Evolutionary conservation across 1,140 invertebrate genomes (phyloP), one percentile per base, ranked within the genome.

Genomic region (Heliconius himera): DNA sequence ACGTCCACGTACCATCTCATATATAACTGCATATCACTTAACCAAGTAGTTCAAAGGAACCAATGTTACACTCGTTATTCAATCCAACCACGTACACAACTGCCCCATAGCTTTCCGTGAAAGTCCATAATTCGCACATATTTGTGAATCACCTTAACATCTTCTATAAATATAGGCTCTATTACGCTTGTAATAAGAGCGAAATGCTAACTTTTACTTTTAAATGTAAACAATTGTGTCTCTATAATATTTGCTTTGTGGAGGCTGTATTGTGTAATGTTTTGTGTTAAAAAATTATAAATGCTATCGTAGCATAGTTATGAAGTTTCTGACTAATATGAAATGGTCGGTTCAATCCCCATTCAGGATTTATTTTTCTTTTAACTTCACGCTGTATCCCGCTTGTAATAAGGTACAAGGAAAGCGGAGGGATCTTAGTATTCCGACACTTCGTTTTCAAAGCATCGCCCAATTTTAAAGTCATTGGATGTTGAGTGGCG

Each of bases 121-220:
- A 89, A 89, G 88, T 85, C 78, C 76, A 79, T 83, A 83, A 79
- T 82, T 89, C 87, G 82, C 84, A 83, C 83, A 86, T 86, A 85
- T 82, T 84, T 84, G 81, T 78, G 77, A 83, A 83, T 84, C 78
- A 77, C 20, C n/a, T n/a, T 22, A 11, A 56, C 54, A 22, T 56
- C 54, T 56, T 56, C 20, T 54, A 71, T 78, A 72, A 83, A 82
- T 76, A 79, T 51, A n/a, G 29, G n/a, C 46, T 22, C 66, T 89
- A 86, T 51, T 9, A 33, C 74, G 11, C 73, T 70, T 71, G 66
- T 54, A 78, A 84, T 89, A 88, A 76, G 82, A 71, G 60, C 66
- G 66, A 76, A 56, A 73, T 73, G 46, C 16, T 33, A 75, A 90
- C 87, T 90, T 90, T 88, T 90, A 90, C 86, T 90, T 90, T 89